Conservation (phyloP, 2,797 vertebrate genomes). For the Myotis findleyi region DNA sequence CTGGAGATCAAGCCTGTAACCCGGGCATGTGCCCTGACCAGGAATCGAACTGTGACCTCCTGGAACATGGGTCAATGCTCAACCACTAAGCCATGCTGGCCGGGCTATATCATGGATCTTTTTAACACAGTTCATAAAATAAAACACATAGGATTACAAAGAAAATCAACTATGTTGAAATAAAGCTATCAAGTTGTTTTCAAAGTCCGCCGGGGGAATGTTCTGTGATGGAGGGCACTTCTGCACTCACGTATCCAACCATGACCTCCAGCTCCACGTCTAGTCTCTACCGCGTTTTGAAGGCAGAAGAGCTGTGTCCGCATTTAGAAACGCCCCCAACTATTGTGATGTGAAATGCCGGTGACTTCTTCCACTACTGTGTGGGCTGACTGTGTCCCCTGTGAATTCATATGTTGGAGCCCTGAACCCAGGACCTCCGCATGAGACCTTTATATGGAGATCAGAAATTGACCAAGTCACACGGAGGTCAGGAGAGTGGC, state of each 20-base stretch:
- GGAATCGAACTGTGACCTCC: no score
- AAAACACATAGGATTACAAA: background rate
- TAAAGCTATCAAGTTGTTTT: background rate
- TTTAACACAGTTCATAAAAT: background rate
- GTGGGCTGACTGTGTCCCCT: background rate
- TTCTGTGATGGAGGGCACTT: rapidly evolving
- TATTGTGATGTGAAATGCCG: rapidly evolving
- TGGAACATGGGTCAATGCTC: no score
- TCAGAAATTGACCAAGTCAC: background rate
- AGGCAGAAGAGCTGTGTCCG: background rate
- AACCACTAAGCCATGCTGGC: no score
- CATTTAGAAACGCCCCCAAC: background rate
- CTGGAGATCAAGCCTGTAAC: no score
- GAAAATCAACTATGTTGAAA: background rate
- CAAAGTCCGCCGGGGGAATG: no score
- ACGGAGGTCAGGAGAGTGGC: background rate
- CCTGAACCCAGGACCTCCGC: background rate
- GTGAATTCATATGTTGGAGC: no score
- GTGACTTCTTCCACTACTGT: background rate
- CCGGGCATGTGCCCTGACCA: no score
- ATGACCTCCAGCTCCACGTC: no score
- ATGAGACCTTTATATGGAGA: background rate
- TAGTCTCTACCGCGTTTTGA: no score
- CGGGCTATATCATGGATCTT: no score
- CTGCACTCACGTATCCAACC: rapidly evolving